Conservation (phyloP, 2,797 vertebrate genomes). For the Phylloscopus collybita region DNA sequence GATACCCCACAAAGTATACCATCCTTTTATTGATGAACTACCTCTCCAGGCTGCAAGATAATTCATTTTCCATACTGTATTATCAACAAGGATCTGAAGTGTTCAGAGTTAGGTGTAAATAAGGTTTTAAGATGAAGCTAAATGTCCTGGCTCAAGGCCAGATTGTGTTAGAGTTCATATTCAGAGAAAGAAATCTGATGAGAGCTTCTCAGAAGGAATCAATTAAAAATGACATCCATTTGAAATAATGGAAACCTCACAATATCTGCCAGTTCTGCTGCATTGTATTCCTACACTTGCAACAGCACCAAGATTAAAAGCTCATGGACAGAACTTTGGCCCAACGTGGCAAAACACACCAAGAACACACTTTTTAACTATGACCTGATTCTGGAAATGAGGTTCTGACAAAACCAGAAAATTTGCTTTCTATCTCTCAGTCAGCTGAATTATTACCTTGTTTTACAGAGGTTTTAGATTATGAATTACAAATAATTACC, state of each 20-base stretch:
- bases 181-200: background rate
- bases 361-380: background rate
- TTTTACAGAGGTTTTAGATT: conserved; percentile 23
- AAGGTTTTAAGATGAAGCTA: background rate
- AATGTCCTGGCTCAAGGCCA: background rate
- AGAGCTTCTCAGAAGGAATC: background rate
- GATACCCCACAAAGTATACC: background rate
- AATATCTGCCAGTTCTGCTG: background rate
- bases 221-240: background rate
- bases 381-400: background rate
- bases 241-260: background rate
- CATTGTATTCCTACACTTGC: background rate
- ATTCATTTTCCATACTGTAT: background rate
- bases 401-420: background rate
- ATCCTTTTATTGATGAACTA: background rate
- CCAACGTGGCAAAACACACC: background rate
- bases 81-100: background rate
- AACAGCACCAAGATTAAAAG: background rate
- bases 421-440: background rate
- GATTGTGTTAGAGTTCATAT: background rate
- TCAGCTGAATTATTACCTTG: background rate
- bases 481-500: conserved; percentile 40
- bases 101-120: background rate
- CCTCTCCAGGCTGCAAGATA: background rate
- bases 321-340: background rate